Evolutionary conservation across 2,113 vertebrate genomes (phyloP).

Genomic region (Kryptolebias marmoratus): DNA sequence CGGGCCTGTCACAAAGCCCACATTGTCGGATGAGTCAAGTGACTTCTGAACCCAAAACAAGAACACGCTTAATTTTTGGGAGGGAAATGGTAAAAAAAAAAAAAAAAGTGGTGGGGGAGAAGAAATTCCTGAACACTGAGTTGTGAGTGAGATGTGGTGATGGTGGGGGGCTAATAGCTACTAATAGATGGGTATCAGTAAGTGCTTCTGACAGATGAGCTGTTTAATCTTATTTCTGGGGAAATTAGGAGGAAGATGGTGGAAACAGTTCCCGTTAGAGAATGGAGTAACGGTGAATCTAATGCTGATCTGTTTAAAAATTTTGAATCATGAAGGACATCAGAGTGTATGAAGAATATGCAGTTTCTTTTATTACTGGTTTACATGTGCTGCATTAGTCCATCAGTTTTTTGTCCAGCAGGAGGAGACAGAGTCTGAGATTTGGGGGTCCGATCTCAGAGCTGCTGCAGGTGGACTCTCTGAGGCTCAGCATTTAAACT

Average conservation of each 20-base stretch:
- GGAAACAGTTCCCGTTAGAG: neutral
- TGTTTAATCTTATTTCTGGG: conserved; percentile 30
- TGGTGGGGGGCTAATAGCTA: neutral
- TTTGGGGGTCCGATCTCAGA: conserved; percentile 4
- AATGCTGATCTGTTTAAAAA: neutral
- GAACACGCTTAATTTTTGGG: conserved; percentile 72
- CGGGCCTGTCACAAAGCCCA: conserved; percentile 73
- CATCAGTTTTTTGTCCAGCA: conserved; percentile 54
- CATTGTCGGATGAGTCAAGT: conserved; percentile 75
- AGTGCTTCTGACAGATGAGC: conserved; percentile 34
- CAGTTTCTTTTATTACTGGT: neutral
- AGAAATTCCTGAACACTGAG: conserved; percentile 56
- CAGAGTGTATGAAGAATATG: no score
- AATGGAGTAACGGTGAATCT: neutral
- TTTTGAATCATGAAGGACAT: no score
- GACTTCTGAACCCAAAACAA: conserved; percentile 81
- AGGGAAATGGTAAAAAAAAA: conserved; percentile 57
- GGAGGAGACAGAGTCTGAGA: conserved; percentile 71
- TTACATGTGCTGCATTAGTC: neutral
- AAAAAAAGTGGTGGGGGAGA: no score
- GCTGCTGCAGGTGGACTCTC: conserved; percentile 7
- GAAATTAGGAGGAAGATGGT: neutral
- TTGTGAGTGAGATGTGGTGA: conserved; percentile 10
- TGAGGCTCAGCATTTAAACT: no score
- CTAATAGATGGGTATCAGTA: conserved; percentile 34